Base-by-base conservation (phyloP, 2,888 invertebrate species). In the Chloromyia formosa region DNA sequence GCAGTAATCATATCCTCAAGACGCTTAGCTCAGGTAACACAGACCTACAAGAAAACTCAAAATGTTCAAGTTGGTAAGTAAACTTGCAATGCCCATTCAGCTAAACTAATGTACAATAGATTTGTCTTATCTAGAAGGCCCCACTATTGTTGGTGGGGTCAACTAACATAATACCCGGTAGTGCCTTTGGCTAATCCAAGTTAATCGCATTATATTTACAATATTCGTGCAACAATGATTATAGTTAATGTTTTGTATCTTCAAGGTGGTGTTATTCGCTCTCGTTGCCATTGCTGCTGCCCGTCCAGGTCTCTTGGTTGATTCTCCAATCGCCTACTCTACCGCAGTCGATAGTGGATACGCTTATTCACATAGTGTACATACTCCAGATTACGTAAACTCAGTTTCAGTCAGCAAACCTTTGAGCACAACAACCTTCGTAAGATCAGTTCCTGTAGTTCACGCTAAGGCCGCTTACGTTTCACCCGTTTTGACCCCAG, bases 401-500 rank as follows among this genome's bases (percentile, higher is more conserved):
- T 60, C 68, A 49, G 68, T 68, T 20, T 68, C 60, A 40, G 72
- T 71, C 22, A 56, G 40, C 68, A 49, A 68, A 74, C 74, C 74
- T 16, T 35, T 74, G n/a, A 23, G 45, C 7, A 68, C 69, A 49
- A 54, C 68, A 64, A 61, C 66, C 56, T n/a, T 73, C 16, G 61
- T 73, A n/a, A 35, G 66, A 56, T 22, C 54, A 20, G 53, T 73
- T 80, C 87, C 77, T 18, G 77, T 82, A 77, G 82, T 87, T n/a
- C 88, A 82, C 62, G 69, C 74, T 45, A 27, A 77, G 84, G 74
- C 60, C 7, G 22, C 42, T 40, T 81, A 83, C 23, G 81, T 84
- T 42, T 82, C 84, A 73, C 84, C 84, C 5, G 80, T 16, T 12
- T 4, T 7, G 2, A 7, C 7, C 7, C 64, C 64, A 64, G 64